Evolutionary conservation across 1,140 invertebrate species (phyloP).

Genomic region (Rhagoletis zephyria): DNA sequence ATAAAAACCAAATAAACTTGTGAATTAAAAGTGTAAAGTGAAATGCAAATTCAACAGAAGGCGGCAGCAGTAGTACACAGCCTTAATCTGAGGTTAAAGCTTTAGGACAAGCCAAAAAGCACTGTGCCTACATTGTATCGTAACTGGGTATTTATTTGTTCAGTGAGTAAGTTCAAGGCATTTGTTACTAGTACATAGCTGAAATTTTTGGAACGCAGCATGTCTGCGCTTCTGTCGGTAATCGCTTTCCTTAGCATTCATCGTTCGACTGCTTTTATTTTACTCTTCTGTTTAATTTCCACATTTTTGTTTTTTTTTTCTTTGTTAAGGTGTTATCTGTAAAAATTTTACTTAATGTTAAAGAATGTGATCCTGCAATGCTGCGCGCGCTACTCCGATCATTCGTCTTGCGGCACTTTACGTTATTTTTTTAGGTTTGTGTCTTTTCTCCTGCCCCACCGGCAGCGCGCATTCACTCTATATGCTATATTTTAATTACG

Average conservation of each 20-base stretch:
- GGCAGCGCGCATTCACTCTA: constrained; percentile 14
- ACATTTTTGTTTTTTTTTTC: neutral
- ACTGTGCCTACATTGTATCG: neutral
- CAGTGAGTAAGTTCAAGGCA: constrained; percentile 5
- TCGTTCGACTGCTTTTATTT: neutral
- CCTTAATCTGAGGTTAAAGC: neutral
- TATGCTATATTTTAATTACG: constrained; percentile 26
- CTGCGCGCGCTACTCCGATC: neutral
- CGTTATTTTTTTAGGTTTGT: constrained; percentile 31
- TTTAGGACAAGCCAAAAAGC: neutral
- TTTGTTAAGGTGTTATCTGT: constrained; percentile 28
- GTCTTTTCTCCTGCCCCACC: constrained; percentile 36
- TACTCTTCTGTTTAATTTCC: neutral
- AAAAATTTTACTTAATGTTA: constrained; percentile 39
- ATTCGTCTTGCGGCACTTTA: neutral
- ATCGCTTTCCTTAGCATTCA: neutral
- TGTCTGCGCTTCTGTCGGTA: neutral
- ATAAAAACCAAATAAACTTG: neutral
- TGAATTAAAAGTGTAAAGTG: neutral
- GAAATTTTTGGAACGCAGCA: neutral
- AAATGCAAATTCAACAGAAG: constrained; percentile 24
- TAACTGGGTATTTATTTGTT: neutral
- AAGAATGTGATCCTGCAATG: constrained; percentile 46
- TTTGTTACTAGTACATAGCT: neutral
- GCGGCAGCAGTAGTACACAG: neutral